Evolutionary conservation across 2,888 invertebrate species (phyloP).

Genomic region (Sminthurides aquaticus): DNA sequence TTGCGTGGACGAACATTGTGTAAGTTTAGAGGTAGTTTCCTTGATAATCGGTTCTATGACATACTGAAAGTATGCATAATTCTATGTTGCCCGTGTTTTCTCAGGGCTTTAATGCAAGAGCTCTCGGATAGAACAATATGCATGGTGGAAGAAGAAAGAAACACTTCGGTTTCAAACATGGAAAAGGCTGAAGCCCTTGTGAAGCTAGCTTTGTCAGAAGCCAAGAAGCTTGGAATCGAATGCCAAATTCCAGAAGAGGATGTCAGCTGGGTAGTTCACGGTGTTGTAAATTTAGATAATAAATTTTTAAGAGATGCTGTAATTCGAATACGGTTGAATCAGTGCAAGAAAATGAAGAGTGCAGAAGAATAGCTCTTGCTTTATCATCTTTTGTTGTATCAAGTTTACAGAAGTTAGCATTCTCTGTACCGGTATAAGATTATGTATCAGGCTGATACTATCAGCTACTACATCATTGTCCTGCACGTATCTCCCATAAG

Average conservation of each 20-base stretch:
- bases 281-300: slow-evolving; percentile 4
- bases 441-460: too few relatives aligned
- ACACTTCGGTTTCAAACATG: background rate
- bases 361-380: too few relatives aligned
- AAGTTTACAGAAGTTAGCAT: too few relatives aligned
- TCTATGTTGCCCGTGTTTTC: background rate
- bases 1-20: slow-evolving; percentile 20
- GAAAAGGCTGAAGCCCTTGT: background rate
- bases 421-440: too few relatives aligned
- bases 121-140: background rate
- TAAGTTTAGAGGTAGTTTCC: background rate
- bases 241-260: slow-evolving; percentile 3
- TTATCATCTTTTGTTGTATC: too few relatives aligned
- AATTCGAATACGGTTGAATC: slow-evolving; percentile 6
- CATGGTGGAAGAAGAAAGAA: background rate
- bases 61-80: background rate
- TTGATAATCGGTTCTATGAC: background rate
- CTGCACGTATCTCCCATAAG: too few relatives aligned
- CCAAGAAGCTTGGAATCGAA: slow-evolving; percentile 4
- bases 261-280: slow-evolving; percentile 6
- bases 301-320: slow-evolving; percentile 17
- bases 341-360: slow-evolving; percentile 6
- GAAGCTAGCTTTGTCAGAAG: slow-evolving; percentile 11
- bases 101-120: slow-evolving; percentile 13
- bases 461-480: too few relatives aligned